These are phyloP conservation scores for Microcebus ravelobensis DNA, from an alignment of 2,113 vertebrate genomes.

Conservation along the genomic window DNA sequence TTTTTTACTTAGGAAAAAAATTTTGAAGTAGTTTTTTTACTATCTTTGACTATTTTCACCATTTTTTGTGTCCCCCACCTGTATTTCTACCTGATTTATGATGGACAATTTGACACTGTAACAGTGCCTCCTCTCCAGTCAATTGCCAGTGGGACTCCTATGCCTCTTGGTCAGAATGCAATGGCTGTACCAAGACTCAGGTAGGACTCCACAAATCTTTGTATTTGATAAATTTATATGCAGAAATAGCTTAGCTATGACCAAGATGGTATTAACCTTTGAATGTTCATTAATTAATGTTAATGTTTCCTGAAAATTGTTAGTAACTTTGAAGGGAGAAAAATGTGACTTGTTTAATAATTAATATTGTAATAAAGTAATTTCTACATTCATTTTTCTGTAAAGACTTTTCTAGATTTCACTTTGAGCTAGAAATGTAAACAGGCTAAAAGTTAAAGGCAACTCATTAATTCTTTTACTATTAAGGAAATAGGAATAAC, in stretches of 20 bases:
- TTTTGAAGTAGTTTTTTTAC: neutral
- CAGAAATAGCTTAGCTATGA: neutral
- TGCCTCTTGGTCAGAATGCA: constrained; percentile 92
- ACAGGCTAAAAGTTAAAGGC: neutral
- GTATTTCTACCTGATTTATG: neutral
- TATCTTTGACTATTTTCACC: neutral
- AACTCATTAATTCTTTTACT: neutral
- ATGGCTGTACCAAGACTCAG: constrained; percentile 90
- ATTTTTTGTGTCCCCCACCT: neutral
- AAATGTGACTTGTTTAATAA: neutral
- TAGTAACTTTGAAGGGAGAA: constrained; percentile 23
- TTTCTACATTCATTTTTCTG: neutral
- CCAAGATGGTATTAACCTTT: neutral
- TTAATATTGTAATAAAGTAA: neutral
- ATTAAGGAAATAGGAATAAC: constrained; percentile 1
- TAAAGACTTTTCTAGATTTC: constrained; percentile 15
- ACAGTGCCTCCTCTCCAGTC: constrained; percentile 79
- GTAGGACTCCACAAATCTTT: constrained; percentile 70
- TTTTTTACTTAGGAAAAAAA: neutral
- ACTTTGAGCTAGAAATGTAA: neutral
- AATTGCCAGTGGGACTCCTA: constrained; percentile 91
- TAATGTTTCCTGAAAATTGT: neutral
- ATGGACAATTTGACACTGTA: neutral
- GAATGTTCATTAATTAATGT: neutral
- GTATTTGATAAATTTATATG: neutral